Percentiles rank a stretch among this genome's conserved stretches.
These are phyloP conservation scores for Andrena fulva DNA, from an alignment of 2,888 invertebrate genomes.

Conservation along the genomic window DNA sequence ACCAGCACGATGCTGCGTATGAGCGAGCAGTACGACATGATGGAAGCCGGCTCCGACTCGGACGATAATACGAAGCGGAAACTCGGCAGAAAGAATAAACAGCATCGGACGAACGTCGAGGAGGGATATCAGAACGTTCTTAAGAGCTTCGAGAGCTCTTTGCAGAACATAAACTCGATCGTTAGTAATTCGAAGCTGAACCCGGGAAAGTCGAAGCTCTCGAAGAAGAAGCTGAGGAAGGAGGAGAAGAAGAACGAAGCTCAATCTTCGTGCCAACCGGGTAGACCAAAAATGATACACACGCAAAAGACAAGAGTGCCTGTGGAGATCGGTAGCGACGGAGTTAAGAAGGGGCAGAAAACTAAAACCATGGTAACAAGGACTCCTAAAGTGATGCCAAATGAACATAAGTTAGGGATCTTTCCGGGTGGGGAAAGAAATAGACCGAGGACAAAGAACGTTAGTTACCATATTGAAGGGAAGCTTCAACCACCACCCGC, in stretches of 20 bases:
- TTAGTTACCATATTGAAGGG: conserved; percentile 87
- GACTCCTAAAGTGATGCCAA: conserved; percentile 85
- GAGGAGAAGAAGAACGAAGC: conserved; percentile 79
- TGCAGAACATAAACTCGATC: conserved; percentile 84
- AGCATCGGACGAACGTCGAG: conserved; percentile 76
- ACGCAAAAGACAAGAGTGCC: conserved; percentile 88
- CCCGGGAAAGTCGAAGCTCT: conserved; percentile 77
- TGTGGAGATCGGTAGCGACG: conserved; percentile 85
- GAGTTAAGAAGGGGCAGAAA: conserved; percentile 86
- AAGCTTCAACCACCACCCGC: conserved; percentile 86
- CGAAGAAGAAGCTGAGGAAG: conserved; percentile 81
- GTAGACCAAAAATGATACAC: conserved; percentile 91
- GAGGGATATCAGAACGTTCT: conserved; percentile 83
- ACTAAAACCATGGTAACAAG: conserved; percentile 87
- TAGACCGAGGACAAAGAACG: conserved; percentile 88
- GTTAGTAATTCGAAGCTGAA: conserved; percentile 84
- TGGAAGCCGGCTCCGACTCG: conserved; percentile 80
- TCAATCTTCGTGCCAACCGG: conserved; percentile 84
- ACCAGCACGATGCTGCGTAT: conserved; percentile 67
- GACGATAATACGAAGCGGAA: conserved; percentile 83
- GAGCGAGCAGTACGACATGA: conserved; percentile 78
- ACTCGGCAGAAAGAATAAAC: conserved; percentile 81
- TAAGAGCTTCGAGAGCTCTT: conserved; percentile 82
- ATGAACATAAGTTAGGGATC: conserved; percentile 82
- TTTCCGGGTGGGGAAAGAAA: conserved; percentile 85